Evolutionary conservation across 2,888 invertebrate species (phyloP).

Genomic region (Drymonia ruficornis): DNA sequence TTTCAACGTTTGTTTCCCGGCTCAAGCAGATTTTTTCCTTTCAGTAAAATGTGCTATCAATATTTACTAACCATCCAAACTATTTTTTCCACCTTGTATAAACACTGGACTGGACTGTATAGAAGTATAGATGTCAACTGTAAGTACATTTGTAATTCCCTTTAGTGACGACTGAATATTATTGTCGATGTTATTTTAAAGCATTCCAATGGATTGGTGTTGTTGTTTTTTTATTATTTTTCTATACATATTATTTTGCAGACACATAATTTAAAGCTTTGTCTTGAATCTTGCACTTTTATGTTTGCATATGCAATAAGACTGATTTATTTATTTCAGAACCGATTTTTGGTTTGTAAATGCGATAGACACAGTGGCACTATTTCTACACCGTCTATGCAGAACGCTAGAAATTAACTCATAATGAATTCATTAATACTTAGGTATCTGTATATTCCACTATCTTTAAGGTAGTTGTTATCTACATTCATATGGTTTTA

Average conservation of each 20-base stretch:
- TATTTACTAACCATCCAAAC: too few relatives aligned
- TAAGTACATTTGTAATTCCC: neutral
- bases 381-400: slow-evolving; percentile 40
- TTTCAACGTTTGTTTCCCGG: too few relatives aligned
- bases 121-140: slow-evolving; percentile 34
- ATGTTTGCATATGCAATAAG: slow-evolving; percentile 25
- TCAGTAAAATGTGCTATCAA: too few relatives aligned
- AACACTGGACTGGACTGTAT: slow-evolving; percentile 26
- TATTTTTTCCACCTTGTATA: neutral
- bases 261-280: neutral
- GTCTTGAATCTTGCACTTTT: neutral
- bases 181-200: neutral
- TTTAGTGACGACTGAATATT: neutral
- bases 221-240: slow-evolving; percentile 15
- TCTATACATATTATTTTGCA: slow-evolving; percentile 17
- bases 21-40: too few relatives aligned
- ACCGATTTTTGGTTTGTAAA: slow-evolving; percentile 19
- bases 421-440: slow-evolving; percentile 33
- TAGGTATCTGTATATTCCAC: slow-evolving; percentile 34
- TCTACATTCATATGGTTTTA: slow-evolving; percentile 10
- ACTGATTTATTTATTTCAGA: slow-evolving; percentile 34
- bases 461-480: slow-evolving; percentile 29
- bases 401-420: slow-evolving; percentile 25
- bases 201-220: neutral
- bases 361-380: slow-evolving; percentile 22